Base-by-base conservation (phyloP, 2,888 invertebrate species). In the Drepanosiphum platanoidis region DNA sequence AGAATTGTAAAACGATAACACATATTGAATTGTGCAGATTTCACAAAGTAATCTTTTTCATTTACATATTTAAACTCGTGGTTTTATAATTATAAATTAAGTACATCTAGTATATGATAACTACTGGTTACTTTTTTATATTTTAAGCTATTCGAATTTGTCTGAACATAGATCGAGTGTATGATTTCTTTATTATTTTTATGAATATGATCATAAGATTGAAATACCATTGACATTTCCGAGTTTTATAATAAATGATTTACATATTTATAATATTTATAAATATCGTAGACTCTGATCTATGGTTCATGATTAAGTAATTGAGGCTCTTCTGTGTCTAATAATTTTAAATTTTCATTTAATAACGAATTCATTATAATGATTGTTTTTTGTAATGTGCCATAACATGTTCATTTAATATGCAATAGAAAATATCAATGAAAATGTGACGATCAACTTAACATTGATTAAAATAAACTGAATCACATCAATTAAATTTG, bases 1-100 rank as follows among this genome's bases (percentile, higher is more conserved):
- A 39, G 86, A 86, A 86, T 74, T 86, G 30, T 86, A 78, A 84
- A 27, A 42, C 3, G 15, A 46, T 52, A 30, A 18, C 36, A 15
- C 13, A 11, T 13, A 18, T 34, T 9, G 46, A 46, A 46, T 64
- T 72, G 22, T 70, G 11, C 36, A 1, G 5, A 32, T 32, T 74
- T 74, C 1, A 30, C 7, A 74, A 74, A 32, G 5, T 5, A 46
- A n/a, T 74, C 8, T n/a, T 36, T 32, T 7, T 58, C 13, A 13
- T 42, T 58, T 58, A 9, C 3, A n/a, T 30, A 27, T 34, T n/a
- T 52, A 58, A n/a, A 58, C 13, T 34, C 15, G 58, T 34, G 22
- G 13, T 32, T n/a, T 58, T 75, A n/a, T 75, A 52, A n/a, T 22
- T 32, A 32, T 9, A 13, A n/a, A 34, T 34, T 36, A 75, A 58